Conservation (phyloP, 2,113 vertebrate species). For the Urocynchramus pylzowi region DNA sequence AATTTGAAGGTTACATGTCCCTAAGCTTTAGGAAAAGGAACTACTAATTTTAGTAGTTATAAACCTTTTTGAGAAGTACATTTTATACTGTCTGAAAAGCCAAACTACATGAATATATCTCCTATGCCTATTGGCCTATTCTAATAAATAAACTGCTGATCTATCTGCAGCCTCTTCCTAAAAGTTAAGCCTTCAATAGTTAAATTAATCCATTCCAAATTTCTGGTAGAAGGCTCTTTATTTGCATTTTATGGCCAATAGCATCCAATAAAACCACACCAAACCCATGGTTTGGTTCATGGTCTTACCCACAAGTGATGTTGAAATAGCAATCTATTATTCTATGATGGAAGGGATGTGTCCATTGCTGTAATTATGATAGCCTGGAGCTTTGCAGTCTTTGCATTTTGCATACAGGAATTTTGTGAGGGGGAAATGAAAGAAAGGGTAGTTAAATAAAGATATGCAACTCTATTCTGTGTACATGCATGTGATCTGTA, state of each 20-base stretch:
- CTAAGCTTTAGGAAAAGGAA: constrained; percentile 4
- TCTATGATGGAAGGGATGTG: not conserved
- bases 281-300: not conserved
- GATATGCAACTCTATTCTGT: not conserved
- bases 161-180: not conserved
- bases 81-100: not conserved
- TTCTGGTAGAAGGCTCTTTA: not conserved
- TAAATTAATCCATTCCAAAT: not conserved
- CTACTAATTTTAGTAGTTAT: constrained; percentile 16
- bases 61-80: constrained; percentile 26
- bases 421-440: not conserved
- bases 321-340: not conserved
- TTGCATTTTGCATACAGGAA: not conserved
- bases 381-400: not conserved
- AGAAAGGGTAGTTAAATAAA: not conserved
- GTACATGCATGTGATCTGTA: not conserved
- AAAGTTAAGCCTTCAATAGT: not conserved
- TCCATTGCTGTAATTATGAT: not conserved
- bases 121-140: not conserved
- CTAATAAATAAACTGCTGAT: not conserved
- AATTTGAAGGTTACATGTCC: not conserved
- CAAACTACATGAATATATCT: not conserved
- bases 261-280: not conserved
- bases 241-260: not conserved
- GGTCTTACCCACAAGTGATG: not conserved